Base-by-base conservation (phyloP, 37 sponge, comb jelly and placozoan species). In the Ianthella basta region DNA sequence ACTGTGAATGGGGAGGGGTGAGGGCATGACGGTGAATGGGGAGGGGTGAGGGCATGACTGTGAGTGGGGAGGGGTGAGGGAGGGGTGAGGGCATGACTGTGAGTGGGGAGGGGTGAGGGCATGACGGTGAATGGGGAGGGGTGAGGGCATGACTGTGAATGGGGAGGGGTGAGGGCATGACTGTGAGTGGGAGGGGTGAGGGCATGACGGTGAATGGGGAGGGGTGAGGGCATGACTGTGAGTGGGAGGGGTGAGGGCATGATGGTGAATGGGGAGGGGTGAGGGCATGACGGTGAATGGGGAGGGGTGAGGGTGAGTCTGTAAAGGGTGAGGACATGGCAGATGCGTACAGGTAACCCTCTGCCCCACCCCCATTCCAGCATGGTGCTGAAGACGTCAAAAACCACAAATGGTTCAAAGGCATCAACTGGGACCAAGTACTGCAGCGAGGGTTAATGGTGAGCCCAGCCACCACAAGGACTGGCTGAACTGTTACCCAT, bases 401-500 rank as follows among this genome's bases (percentile, higher is more conserved):
- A 83, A 90, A 88, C 41, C 97, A 97, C 90, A 90, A 90, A 70
- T 97, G 95, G 95, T 97, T 97, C 87, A 86, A 84, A 35, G 86
- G 84, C 1, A 56, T 97, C 29, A 92, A 91, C 77, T 97, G 97
- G 97, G 97, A 97, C 27, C 90, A 87, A 32, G 94, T 91, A 15
- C 60, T 89, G n/a, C 89, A 88, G 81, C 82, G 92, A 70, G 87
- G 90, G 40, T 56, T 92, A 0, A 36, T 66, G 66, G 92, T 95
- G n/a, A 85, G 90, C 83, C 36, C 13, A 6, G 21, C 21, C 35
- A 16, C 32, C 18, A 15, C 18, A n/a, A n/a, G n/a, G n/a, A n/a
- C n/a, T n/a, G n/a, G n/a, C n/a, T n/a, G n/a, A n/a, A n/a, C n/a
- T n/a, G n/a, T n/a, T n/a, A n/a, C 41, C 24, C 78, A 27, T 66